A percentile compares a stretch with the other conserved stretches of the same genome.
Evolutionary conservation across 2,888 invertebrate genomes (phyloP).

Genomic region (Acanthoscelides obtectus): DNA sequence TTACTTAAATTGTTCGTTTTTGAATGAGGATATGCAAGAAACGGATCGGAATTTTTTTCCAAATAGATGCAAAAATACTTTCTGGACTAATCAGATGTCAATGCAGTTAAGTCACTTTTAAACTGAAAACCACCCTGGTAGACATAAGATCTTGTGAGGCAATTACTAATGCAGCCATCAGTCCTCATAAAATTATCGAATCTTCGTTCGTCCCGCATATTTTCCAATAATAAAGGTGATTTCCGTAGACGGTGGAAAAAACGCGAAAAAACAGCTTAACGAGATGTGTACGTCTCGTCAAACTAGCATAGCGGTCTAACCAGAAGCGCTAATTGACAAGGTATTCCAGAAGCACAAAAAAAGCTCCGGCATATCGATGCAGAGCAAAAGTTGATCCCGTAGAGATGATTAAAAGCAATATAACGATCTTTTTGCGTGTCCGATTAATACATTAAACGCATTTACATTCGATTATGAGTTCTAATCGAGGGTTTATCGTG

Average conservation of each 20-base stretch:
- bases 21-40: too few species aligned
- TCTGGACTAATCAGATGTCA: too few species aligned
- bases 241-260: neutral
- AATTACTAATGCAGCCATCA: neutral
- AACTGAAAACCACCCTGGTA: too few species aligned
- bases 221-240: neutral
- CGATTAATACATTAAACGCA: constrained; percentile 26
- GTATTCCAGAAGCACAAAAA: neutral
- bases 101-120: too few species aligned
- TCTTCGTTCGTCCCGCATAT: neutral
- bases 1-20: too few species aligned
- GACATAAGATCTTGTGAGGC: too few species aligned
- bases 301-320: neutral
- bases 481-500: neutral
- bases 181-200: neutral
- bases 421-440: constrained; percentile 26
- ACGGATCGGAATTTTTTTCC: too few species aligned
- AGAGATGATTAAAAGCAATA: constrained; percentile 7
- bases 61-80: too few species aligned
- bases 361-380: neutral
- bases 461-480: constrained; percentile 15
- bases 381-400: neutral
- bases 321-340: neutral
- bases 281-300: neutral
- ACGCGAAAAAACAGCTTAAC: neutral